Percentiles rank a stretch among this genome's conserved stretches.
Evolutionary conservation across 2,113 vertebrate genomes (phyloP).

Genomic region (Rhynchomys soricoides): DNA sequence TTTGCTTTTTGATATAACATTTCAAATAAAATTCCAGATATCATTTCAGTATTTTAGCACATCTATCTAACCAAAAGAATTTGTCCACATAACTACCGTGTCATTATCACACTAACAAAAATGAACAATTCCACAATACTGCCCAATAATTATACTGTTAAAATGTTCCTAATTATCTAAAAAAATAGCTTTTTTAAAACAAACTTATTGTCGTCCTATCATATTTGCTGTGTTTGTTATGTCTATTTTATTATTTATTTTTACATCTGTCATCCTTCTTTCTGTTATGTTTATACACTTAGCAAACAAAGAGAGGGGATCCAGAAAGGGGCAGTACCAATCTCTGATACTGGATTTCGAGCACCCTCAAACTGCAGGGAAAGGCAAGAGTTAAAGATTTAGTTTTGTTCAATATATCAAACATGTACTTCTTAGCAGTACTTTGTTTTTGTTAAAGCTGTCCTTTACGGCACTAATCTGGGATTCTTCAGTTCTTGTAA

Average conservation of each 20-base stretch:
- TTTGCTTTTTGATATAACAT: background rate
- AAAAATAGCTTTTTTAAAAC: background rate
- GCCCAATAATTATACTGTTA: background rate
- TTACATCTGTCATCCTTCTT: background rate
- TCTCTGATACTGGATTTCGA: background rate
- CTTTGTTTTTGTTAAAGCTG: constrained; percentile 25
- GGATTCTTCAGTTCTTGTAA: background rate
- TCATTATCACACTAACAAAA: constrained; percentile 45
- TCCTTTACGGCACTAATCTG: background rate
- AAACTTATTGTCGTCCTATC: background rate
- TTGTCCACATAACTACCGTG: constrained; percentile 1
- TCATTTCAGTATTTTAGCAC: background rate
- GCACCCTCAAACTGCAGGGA: background rate
- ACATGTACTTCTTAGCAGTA: constrained; percentile 27
- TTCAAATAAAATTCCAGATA: background rate
- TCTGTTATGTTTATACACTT: background rate
- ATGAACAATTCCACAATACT: background rate
- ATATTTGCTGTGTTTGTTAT: background rate
- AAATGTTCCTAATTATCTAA: constrained; percentile 24
- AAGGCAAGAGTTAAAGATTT: background rate
- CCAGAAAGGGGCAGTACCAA: background rate
- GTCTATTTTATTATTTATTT: background rate
- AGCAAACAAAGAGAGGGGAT: background rate
- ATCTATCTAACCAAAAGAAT: background rate
- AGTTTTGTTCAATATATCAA: constrained; percentile 8